These are phyloP conservation scores for Agrotis clavis DNA, from an alignment of 2,888 invertebrate species.

Conservation along the genomic window DNA sequence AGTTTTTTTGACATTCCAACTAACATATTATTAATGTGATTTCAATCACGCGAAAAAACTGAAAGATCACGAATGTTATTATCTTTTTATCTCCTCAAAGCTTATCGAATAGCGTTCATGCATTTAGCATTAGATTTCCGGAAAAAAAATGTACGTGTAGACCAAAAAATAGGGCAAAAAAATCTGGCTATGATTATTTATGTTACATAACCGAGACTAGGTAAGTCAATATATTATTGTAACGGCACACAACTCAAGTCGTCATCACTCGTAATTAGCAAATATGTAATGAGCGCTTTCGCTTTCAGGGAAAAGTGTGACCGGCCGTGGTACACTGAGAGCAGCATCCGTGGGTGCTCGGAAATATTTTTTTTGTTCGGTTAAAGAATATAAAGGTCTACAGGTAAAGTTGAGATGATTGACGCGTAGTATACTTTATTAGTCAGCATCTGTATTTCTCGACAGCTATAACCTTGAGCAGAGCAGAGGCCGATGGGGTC, in stretches of 20 bases:
- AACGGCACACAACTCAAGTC: conserved; percentile 11
- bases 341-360: neutral
- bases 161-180: conserved; percentile 28
- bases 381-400: too few relatives aligned
- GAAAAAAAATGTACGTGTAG: neutral
- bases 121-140: neutral
- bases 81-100: neutral
- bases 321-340: conserved; percentile 18
- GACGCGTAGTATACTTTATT: too few relatives aligned
- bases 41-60: conserved; percentile 4
- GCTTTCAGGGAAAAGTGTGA: conserved; percentile 40
- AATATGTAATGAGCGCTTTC: conserved; percentile 61
- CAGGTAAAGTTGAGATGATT: too few relatives aligned
- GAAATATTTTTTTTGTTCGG: neutral
- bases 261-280: conserved; percentile 57
- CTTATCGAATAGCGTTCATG: neutral
- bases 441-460: too few relatives aligned
- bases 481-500: too few relatives aligned
- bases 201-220: conserved; percentile 34
- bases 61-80: neutral
- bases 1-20: conserved; percentile 7
- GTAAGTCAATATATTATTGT: conserved; percentile 35
- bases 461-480: too few relatives aligned
- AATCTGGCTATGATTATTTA: neutral
- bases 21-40: conserved; percentile 11